These are phyloP conservation scores for Clarias macrocephalus DNA, from an alignment of 2,113 vertebrate genomes.

Conservation along the genomic window DNA sequence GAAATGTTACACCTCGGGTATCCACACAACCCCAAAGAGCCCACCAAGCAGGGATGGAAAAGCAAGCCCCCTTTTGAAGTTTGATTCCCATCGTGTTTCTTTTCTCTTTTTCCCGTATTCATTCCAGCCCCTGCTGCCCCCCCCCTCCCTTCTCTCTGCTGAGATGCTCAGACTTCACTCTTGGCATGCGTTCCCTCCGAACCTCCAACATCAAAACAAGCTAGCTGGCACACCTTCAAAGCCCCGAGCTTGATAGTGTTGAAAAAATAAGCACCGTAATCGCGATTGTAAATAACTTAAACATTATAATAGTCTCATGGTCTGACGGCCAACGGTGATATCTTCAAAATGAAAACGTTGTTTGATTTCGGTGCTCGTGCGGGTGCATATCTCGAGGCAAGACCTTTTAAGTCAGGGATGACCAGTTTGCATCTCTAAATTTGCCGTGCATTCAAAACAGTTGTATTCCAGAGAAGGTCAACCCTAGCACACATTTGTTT, in stretches of 20 bases:
- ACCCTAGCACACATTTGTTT: constrained; percentile 33
- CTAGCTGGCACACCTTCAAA: constrained; percentile 77
- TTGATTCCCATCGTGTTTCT: constrained; percentile 46
- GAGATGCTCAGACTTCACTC: constrained; percentile 61
- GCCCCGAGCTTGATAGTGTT: constrained; percentile 66
- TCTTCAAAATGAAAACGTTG: constrained; percentile 21
- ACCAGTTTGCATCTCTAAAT: constrained; percentile 17
- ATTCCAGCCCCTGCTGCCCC: not conserved
- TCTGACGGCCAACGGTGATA: constrained; percentile 37
- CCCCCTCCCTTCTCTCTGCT: constrained; percentile 12
- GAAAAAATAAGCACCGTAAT: constrained; percentile 71
- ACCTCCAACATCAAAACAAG: constrained; percentile 71
- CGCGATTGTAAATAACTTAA: constrained; percentile 70
- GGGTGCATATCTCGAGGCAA: not conserved
- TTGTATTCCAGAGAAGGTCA: constrained; percentile 23
- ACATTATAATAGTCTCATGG: constrained; percentile 60
- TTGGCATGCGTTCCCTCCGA: constrained; percentile 67
- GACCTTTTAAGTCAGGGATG: constrained; percentile 5
- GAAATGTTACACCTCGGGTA: constrained; percentile 54
- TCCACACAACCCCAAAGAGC: constrained; percentile 38
- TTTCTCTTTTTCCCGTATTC: constrained; percentile 46
- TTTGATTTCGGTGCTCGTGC: constrained; percentile 43
- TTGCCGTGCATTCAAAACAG: constrained; percentile 22
- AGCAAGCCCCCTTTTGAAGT: constrained; percentile 55
- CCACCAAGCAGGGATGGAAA: constrained; percentile 33